phyloP scores from a whole-genome alignment of 2,113 vertebrate species.

The Chascanopsetta lugubris region DNA sequence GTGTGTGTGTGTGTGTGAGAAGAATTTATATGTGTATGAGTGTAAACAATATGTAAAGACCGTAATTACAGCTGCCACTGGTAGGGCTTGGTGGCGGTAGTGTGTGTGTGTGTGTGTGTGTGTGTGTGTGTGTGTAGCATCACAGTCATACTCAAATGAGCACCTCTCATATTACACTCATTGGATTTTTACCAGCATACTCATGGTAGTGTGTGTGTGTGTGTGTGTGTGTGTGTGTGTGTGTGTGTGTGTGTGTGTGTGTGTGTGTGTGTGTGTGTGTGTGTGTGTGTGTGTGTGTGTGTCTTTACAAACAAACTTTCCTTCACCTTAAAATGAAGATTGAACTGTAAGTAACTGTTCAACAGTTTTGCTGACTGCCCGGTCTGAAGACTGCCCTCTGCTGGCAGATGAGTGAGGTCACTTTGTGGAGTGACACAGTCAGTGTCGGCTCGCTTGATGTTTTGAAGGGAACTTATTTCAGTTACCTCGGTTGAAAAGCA shows the following conservation, averaged over 20 bases:
- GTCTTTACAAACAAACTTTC: no score
- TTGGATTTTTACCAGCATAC: no score
- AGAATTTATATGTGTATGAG: no score
- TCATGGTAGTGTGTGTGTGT: constrained; percentile 12
- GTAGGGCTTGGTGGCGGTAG: no score
- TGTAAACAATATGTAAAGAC: no score
- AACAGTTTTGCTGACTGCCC: constrained; percentile 8
- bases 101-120: no score
- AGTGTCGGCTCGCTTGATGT: no score
- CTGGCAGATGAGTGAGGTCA: constrained; percentile 46
- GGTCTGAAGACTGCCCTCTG: constrained; percentile 70
- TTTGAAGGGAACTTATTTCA: not conserved
- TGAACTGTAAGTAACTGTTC: not conserved
- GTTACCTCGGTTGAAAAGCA: no score
- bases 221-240: not conserved
- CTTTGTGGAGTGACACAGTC: constrained; percentile 25
- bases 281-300: constrained; percentile 8
- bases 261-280: constrained; percentile 7
- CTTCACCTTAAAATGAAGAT: not conserved
- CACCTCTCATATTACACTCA: no score
- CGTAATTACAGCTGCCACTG: constrained; percentile 19
- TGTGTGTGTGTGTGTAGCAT: no score
- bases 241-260: constrained; percentile 14
- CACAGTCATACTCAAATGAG: no score
- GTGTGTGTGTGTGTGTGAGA: constrained; percentile 11